Evolutionary conservation across 2,797 vertebrate species (phyloP), one percentile per base, ranked within the genome.

Genomic region (Chaenodraco wilsoni): DNA sequence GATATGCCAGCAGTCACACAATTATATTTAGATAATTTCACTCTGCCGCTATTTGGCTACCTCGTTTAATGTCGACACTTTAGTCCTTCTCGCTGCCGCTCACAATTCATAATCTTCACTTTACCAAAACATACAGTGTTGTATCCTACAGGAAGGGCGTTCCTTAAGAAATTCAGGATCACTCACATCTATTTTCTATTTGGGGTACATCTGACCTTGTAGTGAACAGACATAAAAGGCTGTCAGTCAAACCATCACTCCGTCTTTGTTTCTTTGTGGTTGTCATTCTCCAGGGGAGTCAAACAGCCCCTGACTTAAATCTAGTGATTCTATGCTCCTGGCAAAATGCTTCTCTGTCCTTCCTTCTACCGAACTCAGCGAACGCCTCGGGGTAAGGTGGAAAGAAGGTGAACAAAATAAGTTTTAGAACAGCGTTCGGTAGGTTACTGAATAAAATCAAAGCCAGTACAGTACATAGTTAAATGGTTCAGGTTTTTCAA

Each of bases 141-240:
- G 80, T 59, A 73, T 78, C 75, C 71, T 43, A 72, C 79, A 65
- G 15, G 69, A 79, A 83, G 80, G 84, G 64, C 74, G 14, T 77
- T 71, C 82, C 88, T 83, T 40, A 83, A 84, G 81, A 76, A 84
- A 72, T 51, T 40, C 80, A 10, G 75, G 79, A 87, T 91, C 83
- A 77, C 87, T 87, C 73, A 1, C 78, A 31, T 79, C 67, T 75
- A 21, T 82, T 86, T 81, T 66, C 71, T 72, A 48, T 84, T 87
- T 81, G 73, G 82, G 83, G 15, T 68, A 77, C 82, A 84, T 81
- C 82, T 91, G 90, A 93, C 92, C 89, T 93, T 92, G 90, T 82
- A 85, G 82, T 57, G 84, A 77, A 27, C 72, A 83, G 78, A 88
- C 87, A 89, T 89, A 16, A 91, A 90, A 89, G 88, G 88, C 88